Base-by-base conservation (phyloP, 2,113 vertebrate genomes). In the Lampris incognitus region DNA sequence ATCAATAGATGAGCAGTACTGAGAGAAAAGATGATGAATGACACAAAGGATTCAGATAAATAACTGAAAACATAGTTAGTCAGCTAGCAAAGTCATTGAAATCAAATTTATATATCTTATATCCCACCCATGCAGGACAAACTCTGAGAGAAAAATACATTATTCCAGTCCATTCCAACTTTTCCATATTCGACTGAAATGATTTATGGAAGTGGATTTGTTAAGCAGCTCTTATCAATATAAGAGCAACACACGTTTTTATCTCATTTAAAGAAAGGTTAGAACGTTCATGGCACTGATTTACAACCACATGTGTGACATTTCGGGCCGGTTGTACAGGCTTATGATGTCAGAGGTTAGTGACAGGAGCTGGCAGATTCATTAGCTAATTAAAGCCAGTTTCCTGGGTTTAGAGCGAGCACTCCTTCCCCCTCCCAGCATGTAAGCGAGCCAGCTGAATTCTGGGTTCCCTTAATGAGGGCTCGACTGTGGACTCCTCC, bases 391-490 rank as follows among this genome's bases (percentile, higher is more conserved):
- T 87, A 91, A 84, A 84, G 80, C 39, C 71, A 49, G 55, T 69
- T 81, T 87, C 70, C 76, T 82, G 79, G 72, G 51, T 88, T 84
- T 66, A 74, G 69, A 69, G 78, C 56, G 71, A 64, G 9, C 36
- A 64, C 60, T 85, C 72, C 67, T 74, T 71, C 81, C 59, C 41
- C 6, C 74, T 80, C 68, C 66, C 72, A 84, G 72, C 72, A 56
- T 9, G 46, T 79, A 63, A 46, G 37, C 69, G 13, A 49, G 55
- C 73, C 65, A 52, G 51, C 83, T 62, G 65, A 85, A 69, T 67
- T 76, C 72, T 4, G 63, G 81, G 81, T 46, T 79, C 38, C 72
- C 63, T 75, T 95, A 93, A 94, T 90, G 90, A 91, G 90, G 82
- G 82, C 67, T 57, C 82, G 83, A 79, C 66, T 61, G 66, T 78